Conservation (phyloP, 2,888 invertebrate species). For the Brenthis hecate region DNA sequence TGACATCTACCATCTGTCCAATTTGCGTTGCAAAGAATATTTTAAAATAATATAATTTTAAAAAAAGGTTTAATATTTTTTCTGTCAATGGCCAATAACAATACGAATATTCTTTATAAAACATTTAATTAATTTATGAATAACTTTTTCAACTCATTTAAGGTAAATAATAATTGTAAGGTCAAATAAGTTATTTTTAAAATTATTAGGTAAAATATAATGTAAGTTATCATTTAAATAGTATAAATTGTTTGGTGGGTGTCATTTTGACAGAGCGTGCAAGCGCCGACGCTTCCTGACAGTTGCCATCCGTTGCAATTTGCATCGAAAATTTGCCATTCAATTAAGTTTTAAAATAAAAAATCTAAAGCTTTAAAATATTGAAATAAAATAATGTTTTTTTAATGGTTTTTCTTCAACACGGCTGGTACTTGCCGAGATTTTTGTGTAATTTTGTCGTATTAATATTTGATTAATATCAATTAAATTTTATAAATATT, state of each 20-base stretch:
- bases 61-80: background rate
- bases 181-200: too few relatives aligned
- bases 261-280: conserved; percentile 62
- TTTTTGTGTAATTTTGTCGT: too few relatives aligned
- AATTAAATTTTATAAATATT: too few relatives aligned
- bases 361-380: background rate
- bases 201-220: too few relatives aligned
- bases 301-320: conserved; percentile 27
- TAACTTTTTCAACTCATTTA: too few relatives aligned
- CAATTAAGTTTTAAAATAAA: conserved; percentile 4
- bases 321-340: conserved; percentile 9
- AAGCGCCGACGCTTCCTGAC: conserved; percentile 14
- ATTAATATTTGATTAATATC: too few relatives aligned
- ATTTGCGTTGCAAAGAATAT: conserved; percentile 21
- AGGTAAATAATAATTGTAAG: too few relatives aligned
- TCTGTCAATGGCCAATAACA: background rate
- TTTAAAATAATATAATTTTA: background rate
- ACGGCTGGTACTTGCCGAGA: too few relatives aligned
- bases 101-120: too few relatives aligned
- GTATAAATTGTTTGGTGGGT: conserved; percentile 64
- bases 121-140: too few relatives aligned
- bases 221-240: background rate
- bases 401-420: background rate
- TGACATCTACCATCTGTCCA: conserved; percentile 22
- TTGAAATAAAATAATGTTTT: conserved; percentile 1